Percentiles rank a stretch among this genome's conserved stretches.
Evolutionary conservation across 2,888 invertebrate species (phyloP).

Genomic region (Anticlea derivata): DNA sequence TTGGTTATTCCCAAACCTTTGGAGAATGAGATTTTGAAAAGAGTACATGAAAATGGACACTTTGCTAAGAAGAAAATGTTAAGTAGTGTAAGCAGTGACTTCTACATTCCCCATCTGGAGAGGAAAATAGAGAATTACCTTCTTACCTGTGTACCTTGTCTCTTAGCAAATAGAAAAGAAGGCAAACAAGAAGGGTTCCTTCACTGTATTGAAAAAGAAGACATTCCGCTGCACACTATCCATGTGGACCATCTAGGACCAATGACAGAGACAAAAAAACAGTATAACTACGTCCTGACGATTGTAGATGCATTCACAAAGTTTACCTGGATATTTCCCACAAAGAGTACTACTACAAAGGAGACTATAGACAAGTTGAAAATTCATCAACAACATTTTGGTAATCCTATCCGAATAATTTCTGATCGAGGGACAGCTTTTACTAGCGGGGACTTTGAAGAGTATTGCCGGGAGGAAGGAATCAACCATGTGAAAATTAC

Average conservation of each 20-base stretch:
- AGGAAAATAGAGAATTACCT: slow-evolving; percentile 33
- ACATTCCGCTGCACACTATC: slow-evolving; percentile 44
- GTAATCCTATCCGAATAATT: not conserved
- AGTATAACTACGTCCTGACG: slow-evolving; percentile 52
- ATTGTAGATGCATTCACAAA: slow-evolving; percentile 54
- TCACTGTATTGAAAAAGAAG: slow-evolving; percentile 45
- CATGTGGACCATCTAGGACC: slow-evolving; percentile 57
- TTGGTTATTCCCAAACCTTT: not conserved
- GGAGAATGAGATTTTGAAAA: not conserved
- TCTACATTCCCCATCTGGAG: slow-evolving; percentile 1
- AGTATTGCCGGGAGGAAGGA: not conserved
- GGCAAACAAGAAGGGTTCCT: slow-evolving; percentile 42
- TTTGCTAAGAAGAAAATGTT: slow-evolving; percentile 10
- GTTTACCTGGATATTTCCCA: slow-evolving; percentile 54
- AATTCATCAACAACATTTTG: not conserved
- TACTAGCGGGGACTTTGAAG: not conserved
- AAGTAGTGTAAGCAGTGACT: slow-evolving; percentile 23
- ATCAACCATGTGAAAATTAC: slow-evolving; percentile 25
- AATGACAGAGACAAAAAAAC: slow-evolving; percentile 44
- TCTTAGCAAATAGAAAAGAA: slow-evolving; percentile 34
- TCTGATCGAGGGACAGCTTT: not conserved
- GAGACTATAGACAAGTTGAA: slow-evolving; percentile 33
- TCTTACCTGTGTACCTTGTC: slow-evolving; percentile 31
- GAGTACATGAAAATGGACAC: not conserved
- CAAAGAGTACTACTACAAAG: slow-evolving; percentile 40